phyloP scores from a whole-genome alignment of 2,797 vertebrate genomes.

The Sandelia bainsii region DNA sequence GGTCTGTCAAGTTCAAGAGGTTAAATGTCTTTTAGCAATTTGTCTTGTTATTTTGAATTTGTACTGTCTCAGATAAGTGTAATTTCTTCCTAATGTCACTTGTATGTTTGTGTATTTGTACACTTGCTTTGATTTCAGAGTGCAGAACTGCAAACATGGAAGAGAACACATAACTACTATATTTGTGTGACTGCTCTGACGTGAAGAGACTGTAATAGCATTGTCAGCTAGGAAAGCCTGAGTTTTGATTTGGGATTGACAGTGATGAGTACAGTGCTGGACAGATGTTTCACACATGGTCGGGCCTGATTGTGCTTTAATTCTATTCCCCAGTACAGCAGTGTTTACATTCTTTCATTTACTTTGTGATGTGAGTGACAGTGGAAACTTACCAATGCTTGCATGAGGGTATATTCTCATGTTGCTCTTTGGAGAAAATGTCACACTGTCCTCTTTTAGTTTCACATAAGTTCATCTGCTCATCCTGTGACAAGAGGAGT shows the following conservation, averaged over 20 bases:
- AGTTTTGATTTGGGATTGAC: no score
- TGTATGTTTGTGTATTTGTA: no score
- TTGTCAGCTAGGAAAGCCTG: neutral
- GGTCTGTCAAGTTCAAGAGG: no score
- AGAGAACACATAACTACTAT: neutral
- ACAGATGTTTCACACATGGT: neutral
- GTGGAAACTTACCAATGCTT: neutral
- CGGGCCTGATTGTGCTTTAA: neutral
- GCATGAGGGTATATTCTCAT: neutral
- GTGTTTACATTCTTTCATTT: no score
- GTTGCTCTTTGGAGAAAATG: neutral
- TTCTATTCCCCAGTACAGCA: neutral
- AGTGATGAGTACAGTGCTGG: neutral
- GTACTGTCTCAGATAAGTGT: no score
- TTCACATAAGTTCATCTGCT: no score
- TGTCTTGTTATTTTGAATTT: neutral
- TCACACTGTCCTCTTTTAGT: neutral
- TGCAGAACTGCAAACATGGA: neutral
- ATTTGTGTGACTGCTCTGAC: neutral
- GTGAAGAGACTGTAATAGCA: neutral
- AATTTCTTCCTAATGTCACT: no score
- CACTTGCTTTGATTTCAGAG: neutral
- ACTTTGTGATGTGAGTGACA: neutral
- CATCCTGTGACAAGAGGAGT: no score
- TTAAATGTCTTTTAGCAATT: neutral